Conservation (phyloP, 1,140 invertebrate species). For the Choristoneura fumiferana region DNA sequence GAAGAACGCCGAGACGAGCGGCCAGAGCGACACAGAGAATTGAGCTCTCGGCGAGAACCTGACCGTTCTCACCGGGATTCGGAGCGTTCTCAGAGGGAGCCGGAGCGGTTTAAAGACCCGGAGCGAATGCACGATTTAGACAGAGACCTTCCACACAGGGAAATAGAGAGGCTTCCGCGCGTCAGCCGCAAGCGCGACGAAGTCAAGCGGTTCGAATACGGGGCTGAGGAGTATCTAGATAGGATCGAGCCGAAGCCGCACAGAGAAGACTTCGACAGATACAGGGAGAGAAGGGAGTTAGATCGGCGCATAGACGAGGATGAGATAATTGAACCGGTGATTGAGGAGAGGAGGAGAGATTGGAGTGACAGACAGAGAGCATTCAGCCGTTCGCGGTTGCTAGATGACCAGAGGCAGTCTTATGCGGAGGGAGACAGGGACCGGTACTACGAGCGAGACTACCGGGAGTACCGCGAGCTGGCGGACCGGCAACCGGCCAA, state of each 20-base stretch:
- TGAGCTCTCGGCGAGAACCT: slow-evolving; percentile 59
- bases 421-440: slow-evolving; percentile 65
- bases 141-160: slow-evolving; percentile 49
- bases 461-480: slow-evolving; percentile 64
- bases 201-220: slow-evolving; percentile 60
- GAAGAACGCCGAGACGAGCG: slow-evolving; percentile 71
- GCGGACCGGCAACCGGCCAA: slow-evolving; percentile 68
- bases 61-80: slow-evolving; percentile 64
- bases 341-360: slow-evolving; percentile 64
- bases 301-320: slow-evolving; percentile 70
- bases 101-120: slow-evolving; percentile 59
- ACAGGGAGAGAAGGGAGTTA: slow-evolving; percentile 57
- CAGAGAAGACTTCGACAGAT: slow-evolving; percentile 60
- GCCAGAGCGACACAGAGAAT: slow-evolving; percentile 63
- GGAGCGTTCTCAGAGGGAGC: slow-evolving; percentile 63
- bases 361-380: slow-evolving; percentile 68
- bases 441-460: slow-evolving; percentile 67
- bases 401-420: slow-evolving; percentile 67
- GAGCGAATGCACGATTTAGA: slow-evolving; percentile 53
- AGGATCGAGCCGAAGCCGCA: slow-evolving; percentile 63
- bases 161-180: slow-evolving; percentile 66
- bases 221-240: slow-evolving; percentile 63
- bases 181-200: slow-evolving; percentile 66
- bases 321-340: slow-evolving; percentile 71
- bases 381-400: slow-evolving; percentile 65